Evolutionary conservation across 53 echinoderm and acorn worm species (phyloP).

Genomic region (Luidia sarsii): DNA sequence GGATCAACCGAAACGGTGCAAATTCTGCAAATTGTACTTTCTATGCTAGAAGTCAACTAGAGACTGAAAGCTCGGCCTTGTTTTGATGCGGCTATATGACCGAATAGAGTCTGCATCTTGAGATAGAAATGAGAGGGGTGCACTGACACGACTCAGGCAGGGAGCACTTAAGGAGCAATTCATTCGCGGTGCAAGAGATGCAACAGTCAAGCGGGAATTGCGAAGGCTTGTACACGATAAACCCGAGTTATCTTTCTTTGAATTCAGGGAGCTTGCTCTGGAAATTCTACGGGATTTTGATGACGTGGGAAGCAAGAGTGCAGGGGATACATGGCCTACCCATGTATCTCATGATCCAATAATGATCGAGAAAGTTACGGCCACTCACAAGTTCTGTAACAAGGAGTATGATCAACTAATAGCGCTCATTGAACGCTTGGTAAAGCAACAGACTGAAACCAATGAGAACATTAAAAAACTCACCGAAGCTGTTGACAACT

Average conservation of each 20-base stretch:
- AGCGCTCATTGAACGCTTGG: background rate
- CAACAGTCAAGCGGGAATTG: constrained; percentile 1
- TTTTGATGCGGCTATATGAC: constrained; percentile 26
- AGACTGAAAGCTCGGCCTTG: constrained; percentile 1
- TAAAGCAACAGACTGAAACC: background rate
- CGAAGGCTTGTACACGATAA: constrained; percentile 8
- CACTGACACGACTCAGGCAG: background rate
- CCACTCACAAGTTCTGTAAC: too few species aligned
- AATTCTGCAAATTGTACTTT: constrained; percentile 7
- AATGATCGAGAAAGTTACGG: too few species aligned
- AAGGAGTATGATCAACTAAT: constrained; percentile 4
- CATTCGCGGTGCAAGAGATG: background rate
- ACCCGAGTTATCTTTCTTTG: background rate
- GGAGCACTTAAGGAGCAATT: constrained; percentile 18
- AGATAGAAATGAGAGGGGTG: background rate
- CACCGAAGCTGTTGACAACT: background rate
- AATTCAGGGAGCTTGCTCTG: constrained; percentile 10
- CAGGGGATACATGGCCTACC: background rate
- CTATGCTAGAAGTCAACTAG: constrained; percentile 4
- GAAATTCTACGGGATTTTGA: background rate
- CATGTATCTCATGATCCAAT: too few species aligned
- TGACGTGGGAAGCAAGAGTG: background rate
- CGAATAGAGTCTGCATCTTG: constrained; percentile 18
- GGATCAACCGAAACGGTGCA: constrained; percentile 7
- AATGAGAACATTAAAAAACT: background rate